Conservation (phyloP, 1,140 invertebrate genomes). For the Polyergus mexicanus region DNA sequence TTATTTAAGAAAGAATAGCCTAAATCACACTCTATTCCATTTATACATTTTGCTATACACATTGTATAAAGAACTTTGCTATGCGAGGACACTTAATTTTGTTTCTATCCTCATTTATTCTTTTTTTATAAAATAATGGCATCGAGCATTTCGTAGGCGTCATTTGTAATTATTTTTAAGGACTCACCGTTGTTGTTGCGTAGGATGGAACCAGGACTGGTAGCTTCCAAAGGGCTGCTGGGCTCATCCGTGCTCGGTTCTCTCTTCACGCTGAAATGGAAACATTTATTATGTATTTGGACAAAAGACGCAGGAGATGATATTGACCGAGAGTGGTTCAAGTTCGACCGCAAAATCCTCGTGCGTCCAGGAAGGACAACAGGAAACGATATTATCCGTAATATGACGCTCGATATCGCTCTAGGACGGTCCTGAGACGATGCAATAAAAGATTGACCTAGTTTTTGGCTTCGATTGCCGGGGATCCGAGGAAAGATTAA, state of each 20-base stretch:
- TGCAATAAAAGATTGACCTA: slow-evolving; percentile 78
- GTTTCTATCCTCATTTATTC: background rate
- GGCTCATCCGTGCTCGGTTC: slow-evolving; percentile 87
- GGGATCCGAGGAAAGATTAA: slow-evolving; percentile 72
- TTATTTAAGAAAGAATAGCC: background rate
- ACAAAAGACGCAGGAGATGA: slow-evolving; percentile 35
- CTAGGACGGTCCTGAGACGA: slow-evolving; percentile 71
- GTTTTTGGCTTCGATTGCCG: slow-evolving; percentile 73
- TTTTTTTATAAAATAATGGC: slow-evolving; percentile 6
- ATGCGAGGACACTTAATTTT: background rate
- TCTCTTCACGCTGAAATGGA: slow-evolving; percentile 87
- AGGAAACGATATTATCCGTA: slow-evolving; percentile 1
- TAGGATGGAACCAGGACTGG: slow-evolving; percentile 86
- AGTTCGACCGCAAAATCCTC: slow-evolving; percentile 58
- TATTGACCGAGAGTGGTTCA: slow-evolving; percentile 67
- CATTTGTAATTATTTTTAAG: slow-evolving; percentile 51
- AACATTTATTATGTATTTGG: slow-evolving; percentile 82
- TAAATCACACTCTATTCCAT: background rate
- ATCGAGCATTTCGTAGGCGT: background rate
- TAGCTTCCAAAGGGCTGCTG: slow-evolving; percentile 87
- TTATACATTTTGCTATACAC: background rate
- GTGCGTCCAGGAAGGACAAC: slow-evolving; percentile 27
- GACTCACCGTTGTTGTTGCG: slow-evolving; percentile 86
- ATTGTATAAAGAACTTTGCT: background rate
- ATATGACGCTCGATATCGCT: slow-evolving; percentile 6